A percentile compares a stretch with the other conserved stretches of the same genome.
Evolutionary conservation across 2,797 vertebrate genomes (phyloP).

Genomic region (Schizopygopsis malacanthus): DNA sequence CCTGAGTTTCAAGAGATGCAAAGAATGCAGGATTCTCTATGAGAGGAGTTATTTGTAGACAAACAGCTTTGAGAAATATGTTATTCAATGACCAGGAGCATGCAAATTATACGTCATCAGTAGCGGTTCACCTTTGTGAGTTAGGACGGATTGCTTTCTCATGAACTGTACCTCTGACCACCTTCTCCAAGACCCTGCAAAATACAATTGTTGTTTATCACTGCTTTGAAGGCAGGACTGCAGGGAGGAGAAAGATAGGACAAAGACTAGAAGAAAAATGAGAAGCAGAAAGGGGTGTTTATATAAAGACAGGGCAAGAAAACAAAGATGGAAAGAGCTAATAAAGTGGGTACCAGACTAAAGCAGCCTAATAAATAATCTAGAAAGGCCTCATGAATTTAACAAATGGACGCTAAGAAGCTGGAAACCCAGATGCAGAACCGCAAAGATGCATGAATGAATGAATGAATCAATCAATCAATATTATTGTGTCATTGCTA

Average conservation of each 20-base stretch:
- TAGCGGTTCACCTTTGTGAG: neutral
- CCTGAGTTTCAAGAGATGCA: neutral
- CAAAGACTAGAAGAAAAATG: neutral
- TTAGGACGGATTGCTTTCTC: neutral
- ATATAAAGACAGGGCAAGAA: slow-evolving; percentile 38
- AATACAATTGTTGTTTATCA: slow-evolving; percentile 37
- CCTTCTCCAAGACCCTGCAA: neutral
- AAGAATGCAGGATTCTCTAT: neutral
- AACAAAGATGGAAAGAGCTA: slow-evolving; percentile 63
- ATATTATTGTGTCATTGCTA: too few relatives aligned
- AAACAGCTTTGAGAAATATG: neutral
- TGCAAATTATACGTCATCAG: neutral
- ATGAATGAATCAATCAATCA: too few relatives aligned
- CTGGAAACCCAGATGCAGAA: slow-evolving; percentile 55
- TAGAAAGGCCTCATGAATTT: slow-evolving; percentile 62
- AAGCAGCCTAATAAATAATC: slow-evolving; percentile 65
- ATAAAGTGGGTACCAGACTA: slow-evolving; percentile 70
- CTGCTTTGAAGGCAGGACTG: slow-evolving; percentile 54
- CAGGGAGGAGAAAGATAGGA: slow-evolving; percentile 28
- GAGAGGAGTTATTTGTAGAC: neutral
- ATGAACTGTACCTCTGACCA: neutral
- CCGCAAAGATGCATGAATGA: neutral
- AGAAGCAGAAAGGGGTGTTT: slow-evolving; percentile 17
- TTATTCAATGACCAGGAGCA: neutral
- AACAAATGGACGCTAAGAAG: slow-evolving; percentile 55